Base-by-base conservation (phyloP, 2,888 invertebrate species). In the Caenorhabditis becei region DNA sequence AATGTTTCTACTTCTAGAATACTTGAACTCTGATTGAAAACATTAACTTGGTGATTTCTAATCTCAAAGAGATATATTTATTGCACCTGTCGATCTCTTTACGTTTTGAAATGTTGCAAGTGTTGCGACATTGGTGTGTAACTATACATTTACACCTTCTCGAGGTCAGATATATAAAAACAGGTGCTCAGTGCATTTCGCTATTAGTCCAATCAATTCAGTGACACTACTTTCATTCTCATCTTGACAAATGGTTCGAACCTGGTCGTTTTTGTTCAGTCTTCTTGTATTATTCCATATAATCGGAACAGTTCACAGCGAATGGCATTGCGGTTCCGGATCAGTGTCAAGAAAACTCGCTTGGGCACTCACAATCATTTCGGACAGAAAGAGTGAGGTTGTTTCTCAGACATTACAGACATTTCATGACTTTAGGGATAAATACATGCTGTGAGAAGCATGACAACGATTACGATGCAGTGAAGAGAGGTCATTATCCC, bases 401-500 rank as follows among this genome's bases (percentile, higher is more conserved):
- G 3, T 18, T 18, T 18, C 47, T 47, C 4, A 20, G 20, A n/a
- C 3, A 47, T n/a, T 18, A 18, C 4, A 20, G 5, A 16, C 14
- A 14, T 10, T n/a, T 32, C 0, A 18, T 58, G 1, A 7, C 23
- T 2, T 28, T n/a, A 62, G 70, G 37, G 16, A 24, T 71, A 26
- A 62, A 71, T 20, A 41, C 41, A 44, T 71, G 70, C n/a, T 71
- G 70, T 41, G 28, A 54, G 54, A 11, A 2, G 7, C 70, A 71
- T 35, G 70, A 71, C 23, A 24, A 11, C 8, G 49, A 62, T 18
- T 71, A 71, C n/a, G 53, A 71, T 10, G 49, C 16, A 44, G 54
- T 18, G 14, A 32, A 1, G 70, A 37, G 16, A 53, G 62, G 1
- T 58, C 18, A 1, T 44, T 72, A 2, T 24, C 28, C 14, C 10